Percentiles rank a stretch among this genome's conserved stretches.
Conservation (phyloP, 2,113 vertebrate species). For the Irena cyanogastra region DNA sequence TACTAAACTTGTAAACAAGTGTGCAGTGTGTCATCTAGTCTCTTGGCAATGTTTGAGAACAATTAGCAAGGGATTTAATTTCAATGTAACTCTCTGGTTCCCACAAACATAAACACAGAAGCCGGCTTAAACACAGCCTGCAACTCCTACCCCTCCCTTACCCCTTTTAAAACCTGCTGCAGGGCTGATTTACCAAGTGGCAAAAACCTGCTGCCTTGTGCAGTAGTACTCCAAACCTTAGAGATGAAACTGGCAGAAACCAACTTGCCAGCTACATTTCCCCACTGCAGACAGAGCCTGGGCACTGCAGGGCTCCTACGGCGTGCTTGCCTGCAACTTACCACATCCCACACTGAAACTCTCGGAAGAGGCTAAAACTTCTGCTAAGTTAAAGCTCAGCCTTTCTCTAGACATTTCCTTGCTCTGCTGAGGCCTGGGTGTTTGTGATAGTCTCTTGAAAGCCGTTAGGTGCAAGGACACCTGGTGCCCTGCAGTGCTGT, state of each 20-base stretch:
- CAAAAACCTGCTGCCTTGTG: background rate
- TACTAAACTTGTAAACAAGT: background rate
- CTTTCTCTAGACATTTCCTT: background rate
- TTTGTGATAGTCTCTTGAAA: background rate
- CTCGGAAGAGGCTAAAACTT: background rate
- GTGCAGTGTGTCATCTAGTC: background rate
- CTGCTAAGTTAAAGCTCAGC: background rate
- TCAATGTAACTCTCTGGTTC: background rate
- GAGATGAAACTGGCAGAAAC: background rate
- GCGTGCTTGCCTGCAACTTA: background rate
- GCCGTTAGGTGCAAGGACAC: background rate
- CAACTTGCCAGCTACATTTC: background rate
- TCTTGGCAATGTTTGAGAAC: background rate
- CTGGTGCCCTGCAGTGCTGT: background rate
- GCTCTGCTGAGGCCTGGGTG: background rate
- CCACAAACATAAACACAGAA: background rate
- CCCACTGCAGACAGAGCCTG: background rate
- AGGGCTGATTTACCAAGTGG: background rate
- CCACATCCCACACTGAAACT: background rate
- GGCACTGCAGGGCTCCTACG: background rate
- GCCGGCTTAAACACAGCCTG: background rate
- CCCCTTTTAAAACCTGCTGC: background rate
- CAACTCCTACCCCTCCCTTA: background rate
- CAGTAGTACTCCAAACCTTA: background rate
- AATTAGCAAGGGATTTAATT: background rate